phyloP scores from a whole-genome alignment of 2,888 invertebrate genomes.

The Xylocampa areola region DNA sequence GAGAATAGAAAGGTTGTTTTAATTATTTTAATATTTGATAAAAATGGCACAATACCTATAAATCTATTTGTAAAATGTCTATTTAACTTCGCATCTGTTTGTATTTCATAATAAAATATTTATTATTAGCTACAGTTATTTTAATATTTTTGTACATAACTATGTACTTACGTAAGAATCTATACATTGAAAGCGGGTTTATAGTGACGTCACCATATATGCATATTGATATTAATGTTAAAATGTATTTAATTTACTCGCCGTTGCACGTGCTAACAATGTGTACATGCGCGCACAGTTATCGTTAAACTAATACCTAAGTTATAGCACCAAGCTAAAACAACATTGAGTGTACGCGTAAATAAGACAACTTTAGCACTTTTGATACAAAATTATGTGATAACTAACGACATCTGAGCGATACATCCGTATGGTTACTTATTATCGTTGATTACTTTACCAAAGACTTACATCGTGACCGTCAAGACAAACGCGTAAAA shows the following conservation, averaged over 20 bases:
- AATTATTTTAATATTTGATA: conserved; percentile 17
- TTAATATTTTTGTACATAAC: conserved; percentile 29
- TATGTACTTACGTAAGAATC: conserved; percentile 22
- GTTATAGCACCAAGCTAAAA: conserved; percentile 67
- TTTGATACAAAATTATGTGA: conserved; percentile 6
- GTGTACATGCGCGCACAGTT: conserved; percentile 51
- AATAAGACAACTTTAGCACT: conserved; percentile 34
- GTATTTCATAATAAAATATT: conserved; percentile 38
- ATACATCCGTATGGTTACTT: too few species aligned
- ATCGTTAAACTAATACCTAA: conserved; percentile 48
- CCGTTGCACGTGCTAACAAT: conserved; percentile 13
- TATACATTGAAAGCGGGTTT: conserved; percentile 18
- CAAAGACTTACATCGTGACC: too few species aligned
- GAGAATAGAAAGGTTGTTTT: neutral
- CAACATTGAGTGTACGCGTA: conserved; percentile 45
- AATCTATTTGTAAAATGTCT: conserved; percentile 34
- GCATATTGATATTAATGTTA: conserved; percentile 18
- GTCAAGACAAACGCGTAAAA: too few species aligned
- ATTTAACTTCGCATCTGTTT: conserved; percentile 29
- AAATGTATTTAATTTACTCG: neutral
- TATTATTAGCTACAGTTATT: conserved; percentile 19
- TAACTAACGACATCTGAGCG: too few species aligned
- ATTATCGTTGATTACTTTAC: too few species aligned
- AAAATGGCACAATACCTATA: conserved; percentile 50
- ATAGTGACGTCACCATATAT: conserved; percentile 21